A percentile compares a stretch with the other conserved stretches of the same genome.
Conservation (phyloP, 2,113 vertebrate species). For the Azemiops feae region DNA sequence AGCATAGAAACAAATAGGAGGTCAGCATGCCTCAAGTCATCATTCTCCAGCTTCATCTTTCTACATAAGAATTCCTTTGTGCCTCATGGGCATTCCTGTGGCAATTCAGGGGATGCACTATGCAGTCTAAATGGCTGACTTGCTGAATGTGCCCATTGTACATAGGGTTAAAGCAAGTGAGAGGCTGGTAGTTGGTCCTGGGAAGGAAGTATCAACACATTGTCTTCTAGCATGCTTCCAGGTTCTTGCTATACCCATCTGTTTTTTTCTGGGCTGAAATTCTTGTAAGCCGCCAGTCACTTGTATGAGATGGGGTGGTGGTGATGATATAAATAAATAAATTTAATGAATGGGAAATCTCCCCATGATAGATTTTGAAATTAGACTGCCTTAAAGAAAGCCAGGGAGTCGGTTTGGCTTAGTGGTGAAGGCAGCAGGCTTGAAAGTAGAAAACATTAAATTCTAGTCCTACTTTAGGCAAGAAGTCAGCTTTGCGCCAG, state of each 20-base stretch:
- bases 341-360: background rate
- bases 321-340: background rate
- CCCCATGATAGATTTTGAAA: background rate
- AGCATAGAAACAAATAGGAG: background rate
- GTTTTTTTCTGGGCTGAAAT: background rate
- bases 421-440: background rate
- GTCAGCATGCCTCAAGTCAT: background rate
- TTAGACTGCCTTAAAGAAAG: background rate
- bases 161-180: background rate
- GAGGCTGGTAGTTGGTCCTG: background rate
- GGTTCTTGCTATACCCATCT: background rate
- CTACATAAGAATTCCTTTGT: background rate
- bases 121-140: background rate
- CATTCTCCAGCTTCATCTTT: background rate
- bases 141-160: background rate
- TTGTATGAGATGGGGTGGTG: background rate
- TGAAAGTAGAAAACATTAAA: background rate
- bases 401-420: background rate
- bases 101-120: background rate
- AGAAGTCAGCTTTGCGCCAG: background rate
- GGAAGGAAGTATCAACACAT: background rate
- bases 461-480: background rate
- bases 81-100: background rate
- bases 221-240: background rate
- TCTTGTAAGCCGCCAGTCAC: background rate